phyloP scores from a whole-genome alignment of 2,797 vertebrate species.

The Buceros bicornis region DNA sequence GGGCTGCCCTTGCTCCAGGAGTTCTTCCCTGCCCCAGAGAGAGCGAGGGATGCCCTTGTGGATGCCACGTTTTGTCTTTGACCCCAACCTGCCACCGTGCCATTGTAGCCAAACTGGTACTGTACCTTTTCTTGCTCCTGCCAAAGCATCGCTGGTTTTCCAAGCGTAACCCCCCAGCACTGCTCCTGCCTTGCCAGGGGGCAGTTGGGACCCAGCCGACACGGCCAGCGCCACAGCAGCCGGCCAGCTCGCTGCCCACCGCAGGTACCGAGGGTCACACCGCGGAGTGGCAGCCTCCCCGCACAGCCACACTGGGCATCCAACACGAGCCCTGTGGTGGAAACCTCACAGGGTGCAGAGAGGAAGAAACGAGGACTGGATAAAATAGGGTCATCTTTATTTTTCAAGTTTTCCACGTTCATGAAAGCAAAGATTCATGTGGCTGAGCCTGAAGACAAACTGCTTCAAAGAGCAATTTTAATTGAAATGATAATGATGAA shows the following conservation, averaged over 20 bases:
- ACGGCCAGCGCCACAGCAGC: neutral
- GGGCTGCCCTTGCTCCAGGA: neutral
- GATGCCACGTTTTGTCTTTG: rapidly evolving
- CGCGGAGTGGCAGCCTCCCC: rapidly evolving
- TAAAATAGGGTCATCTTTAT: conserved; percentile 23
- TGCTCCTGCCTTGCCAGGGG: neutral
- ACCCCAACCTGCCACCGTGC: neutral
- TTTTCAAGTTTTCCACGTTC: conserved; percentile 12
- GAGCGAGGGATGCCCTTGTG: neutral
- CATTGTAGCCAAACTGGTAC: neutral
- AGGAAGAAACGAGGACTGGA: neutral
- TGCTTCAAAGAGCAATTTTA: conserved; percentile 77
- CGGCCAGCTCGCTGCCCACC: rapidly evolving
- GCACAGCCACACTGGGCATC: neutral
- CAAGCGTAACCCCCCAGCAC: neutral
- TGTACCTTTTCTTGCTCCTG: neutral
- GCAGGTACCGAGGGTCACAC: rapidly evolving
- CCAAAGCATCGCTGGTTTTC: neutral
- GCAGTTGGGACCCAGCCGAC: neutral
- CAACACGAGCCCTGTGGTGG: neutral
- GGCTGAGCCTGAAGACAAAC: conserved; percentile 49
- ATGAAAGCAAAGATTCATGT: conserved; percentile 9
- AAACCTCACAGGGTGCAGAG: neutral
- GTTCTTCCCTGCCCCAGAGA: neutral
- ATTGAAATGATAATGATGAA: conserved; percentile 69